Percentiles rank a stretch among this genome's conserved stretches.
Conservation (phyloP, 2,888 invertebrate species). For the Torymus auratus region DNA sequence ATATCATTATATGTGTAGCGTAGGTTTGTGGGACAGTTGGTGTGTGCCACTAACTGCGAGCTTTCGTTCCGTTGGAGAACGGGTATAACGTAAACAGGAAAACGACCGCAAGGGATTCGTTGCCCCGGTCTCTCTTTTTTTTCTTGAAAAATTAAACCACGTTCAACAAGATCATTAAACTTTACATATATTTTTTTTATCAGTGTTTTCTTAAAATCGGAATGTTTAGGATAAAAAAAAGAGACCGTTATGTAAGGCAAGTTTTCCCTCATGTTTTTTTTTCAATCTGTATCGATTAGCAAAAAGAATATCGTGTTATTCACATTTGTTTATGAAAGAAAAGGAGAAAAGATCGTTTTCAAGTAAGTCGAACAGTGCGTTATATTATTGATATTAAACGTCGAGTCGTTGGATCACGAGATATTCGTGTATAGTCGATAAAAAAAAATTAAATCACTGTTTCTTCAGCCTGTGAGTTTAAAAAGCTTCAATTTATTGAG, state of each 20-base stretch:
- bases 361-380: slow-evolving; percentile 33
- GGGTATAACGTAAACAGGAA: neutral
- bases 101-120: neutral
- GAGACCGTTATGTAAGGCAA: slow-evolving; percentile 7
- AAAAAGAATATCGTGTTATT: slow-evolving; percentile 60
- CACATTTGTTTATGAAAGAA: slow-evolving; percentile 44
- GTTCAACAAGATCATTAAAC: no score
- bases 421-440: neutral
- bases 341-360: slow-evolving; percentile 31
- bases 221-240: neutral
- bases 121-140: neutral
- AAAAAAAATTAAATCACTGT: slow-evolving; percentile 1
- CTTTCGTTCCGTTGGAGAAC: neutral
- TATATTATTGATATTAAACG: slow-evolving; percentile 24
- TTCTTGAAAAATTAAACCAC: no score
- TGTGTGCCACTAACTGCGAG: no score
- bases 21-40: no score
- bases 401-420: slow-evolving; percentile 30
- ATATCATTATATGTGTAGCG: no score
- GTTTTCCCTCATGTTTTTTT: slow-evolving; percentile 63
- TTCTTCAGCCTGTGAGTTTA: no score
- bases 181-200: neutral
- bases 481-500: no score
- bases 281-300: slow-evolving; percentile 73
- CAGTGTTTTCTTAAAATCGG: neutral